These are phyloP conservation scores for Genyomyrus donnyi DNA, from an alignment of 2,113 vertebrate species.

Conservation along the genomic window DNA sequence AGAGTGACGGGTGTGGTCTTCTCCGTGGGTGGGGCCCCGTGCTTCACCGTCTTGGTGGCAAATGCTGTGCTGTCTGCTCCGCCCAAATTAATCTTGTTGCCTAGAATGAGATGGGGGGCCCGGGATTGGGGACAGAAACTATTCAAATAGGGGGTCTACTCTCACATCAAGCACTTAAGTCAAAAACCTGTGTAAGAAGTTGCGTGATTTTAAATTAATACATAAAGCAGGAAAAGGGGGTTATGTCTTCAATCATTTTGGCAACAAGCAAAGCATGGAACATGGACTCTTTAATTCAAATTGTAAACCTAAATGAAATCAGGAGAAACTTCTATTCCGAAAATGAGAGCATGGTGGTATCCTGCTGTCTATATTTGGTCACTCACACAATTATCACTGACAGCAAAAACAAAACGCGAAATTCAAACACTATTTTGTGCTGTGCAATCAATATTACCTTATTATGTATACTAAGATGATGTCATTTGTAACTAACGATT, in stretches of 20 bases:
- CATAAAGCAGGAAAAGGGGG: not conserved
- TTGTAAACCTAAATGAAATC: not conserved
- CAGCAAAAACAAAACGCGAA: not conserved
- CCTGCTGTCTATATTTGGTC: not conserved
- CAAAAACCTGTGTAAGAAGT: not conserved
- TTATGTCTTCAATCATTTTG: not conserved
- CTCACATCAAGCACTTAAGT: not conserved
- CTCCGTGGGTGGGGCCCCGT: slow-evolving; percentile 69
- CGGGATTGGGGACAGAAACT: slow-evolving; percentile 38
- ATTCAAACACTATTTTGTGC: not conserved
- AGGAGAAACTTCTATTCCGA: not conserved
- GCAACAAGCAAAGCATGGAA: not conserved
- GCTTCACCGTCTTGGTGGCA: slow-evolving; percentile 88
- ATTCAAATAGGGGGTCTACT: not conserved
- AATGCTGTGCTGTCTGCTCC: slow-evolving; percentile 86
- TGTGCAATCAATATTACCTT: not conserved
- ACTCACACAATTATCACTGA: not conserved
- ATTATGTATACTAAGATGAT: not conserved
- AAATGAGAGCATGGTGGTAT: not conserved
- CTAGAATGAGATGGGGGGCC: slow-evolving; percentile 4
- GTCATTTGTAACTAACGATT: not conserved
- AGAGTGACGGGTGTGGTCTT: slow-evolving; percentile 59
- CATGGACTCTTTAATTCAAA: not conserved
- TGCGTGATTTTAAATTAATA: not conserved
- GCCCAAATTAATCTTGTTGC: slow-evolving; percentile 61